Conservation (phyloP, 2,888 invertebrate genomes). For the Drosophila neutralis region DNA sequence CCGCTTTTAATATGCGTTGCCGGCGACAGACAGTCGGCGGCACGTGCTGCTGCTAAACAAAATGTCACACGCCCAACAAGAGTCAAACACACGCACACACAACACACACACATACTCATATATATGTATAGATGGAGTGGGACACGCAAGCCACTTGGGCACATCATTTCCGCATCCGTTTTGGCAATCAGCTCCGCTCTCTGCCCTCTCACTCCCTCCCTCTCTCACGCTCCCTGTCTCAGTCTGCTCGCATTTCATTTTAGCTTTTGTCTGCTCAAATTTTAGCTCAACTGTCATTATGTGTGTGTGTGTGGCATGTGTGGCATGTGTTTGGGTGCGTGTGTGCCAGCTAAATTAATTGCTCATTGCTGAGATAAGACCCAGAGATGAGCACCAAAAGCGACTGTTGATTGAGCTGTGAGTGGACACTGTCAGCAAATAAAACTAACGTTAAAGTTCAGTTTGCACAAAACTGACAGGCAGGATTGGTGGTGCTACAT, state of each 20-base stretch:
- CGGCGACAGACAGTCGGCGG: constrained; percentile 48
- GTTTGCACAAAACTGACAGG: background rate
- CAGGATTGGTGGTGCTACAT: background rate
- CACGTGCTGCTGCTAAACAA: constrained; percentile 78
- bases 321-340: background rate
- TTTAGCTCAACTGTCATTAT: constrained; percentile 42
- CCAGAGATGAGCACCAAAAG: constrained; percentile 28
- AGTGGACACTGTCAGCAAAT: constrained; percentile 3
- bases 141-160: constrained; percentile 39
- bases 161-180: constrained; percentile 76
- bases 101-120: background rate
- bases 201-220: background rate
- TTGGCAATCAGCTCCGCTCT: constrained; percentile 61
- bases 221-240: constrained; percentile 1
- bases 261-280: constrained; percentile 53
- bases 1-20: constrained; percentile 65
- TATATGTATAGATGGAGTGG: background rate
- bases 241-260: constrained; percentile 48
- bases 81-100: constrained; percentile 3
- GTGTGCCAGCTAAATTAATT: constrained; percentile 58
- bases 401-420: constrained; percentile 26
- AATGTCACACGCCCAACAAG: constrained; percentile 43
- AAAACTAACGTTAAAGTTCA: constrained; percentile 1
- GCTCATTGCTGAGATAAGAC: constrained; percentile 45
- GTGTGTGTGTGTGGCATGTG: constrained; percentile 1